These are phyloP conservation scores for Aphidius gifuensis DNA, from an alignment of 1,140 invertebrate genomes.

Conservation along the genomic window DNA sequence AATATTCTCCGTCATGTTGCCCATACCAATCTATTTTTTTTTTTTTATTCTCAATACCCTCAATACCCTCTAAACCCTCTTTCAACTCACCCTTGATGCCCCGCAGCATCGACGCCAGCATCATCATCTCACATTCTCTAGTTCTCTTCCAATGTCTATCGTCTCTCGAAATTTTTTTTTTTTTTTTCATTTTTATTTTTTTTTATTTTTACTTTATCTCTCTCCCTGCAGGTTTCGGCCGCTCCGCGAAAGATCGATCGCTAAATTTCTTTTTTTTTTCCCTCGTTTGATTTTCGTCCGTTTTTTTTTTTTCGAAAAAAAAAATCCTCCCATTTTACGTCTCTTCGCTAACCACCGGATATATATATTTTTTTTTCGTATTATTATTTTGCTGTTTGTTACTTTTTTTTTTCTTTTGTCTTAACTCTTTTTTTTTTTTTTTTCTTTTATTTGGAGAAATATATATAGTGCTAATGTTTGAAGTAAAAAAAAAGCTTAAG, in stretches of 20 bases:
- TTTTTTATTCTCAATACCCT: slow-evolving; percentile 7
- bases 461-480: neutral
- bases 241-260: slow-evolving; percentile 28
- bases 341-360: slow-evolving; percentile 21
- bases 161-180: slow-evolving; percentile 19
- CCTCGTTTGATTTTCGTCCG: slow-evolving; percentile 1
- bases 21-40: slow-evolving; percentile 21
- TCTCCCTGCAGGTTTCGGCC: slow-evolving; percentile 32
- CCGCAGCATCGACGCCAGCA: slow-evolving; percentile 20
- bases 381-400: neutral
- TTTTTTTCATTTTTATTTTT: slow-evolving; percentile 21
- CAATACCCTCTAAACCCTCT: slow-evolving; percentile 2
- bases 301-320: slow-evolving; percentile 7
- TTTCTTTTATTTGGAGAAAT: neutral
- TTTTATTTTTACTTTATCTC: slow-evolving; percentile 14
- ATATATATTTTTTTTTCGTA: slow-evolving; percentile 6
- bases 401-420: slow-evolving; percentile 1
- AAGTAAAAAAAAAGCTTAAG: neutral
- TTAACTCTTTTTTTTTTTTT: slow-evolving; percentile 9
- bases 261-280: slow-evolving; percentile 24
- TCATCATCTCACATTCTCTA: neutral
- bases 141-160: slow-evolving; percentile 7
- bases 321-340: slow-evolving; percentile 6
- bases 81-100: slow-evolving; percentile 2
- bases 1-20: slow-evolving; percentile 22